A percentile compares a stretch with the other conserved stretches of the same genome.
Conservation (phyloP, 1,140 invertebrate genomes). For the Drosophila watanabei region DNA sequence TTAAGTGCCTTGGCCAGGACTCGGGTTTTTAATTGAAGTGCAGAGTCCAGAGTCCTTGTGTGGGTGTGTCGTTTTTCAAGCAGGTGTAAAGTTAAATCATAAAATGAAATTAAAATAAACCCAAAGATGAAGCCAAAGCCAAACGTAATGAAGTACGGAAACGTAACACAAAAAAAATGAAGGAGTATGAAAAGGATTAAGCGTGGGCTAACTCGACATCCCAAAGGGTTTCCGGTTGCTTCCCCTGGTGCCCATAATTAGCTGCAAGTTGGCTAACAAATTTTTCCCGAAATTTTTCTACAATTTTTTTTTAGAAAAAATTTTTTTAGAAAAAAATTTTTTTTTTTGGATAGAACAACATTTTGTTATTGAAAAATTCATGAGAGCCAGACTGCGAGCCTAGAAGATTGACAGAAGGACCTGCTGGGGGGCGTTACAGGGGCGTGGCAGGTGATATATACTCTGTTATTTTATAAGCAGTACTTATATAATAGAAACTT, state of each 20-base stretch:
- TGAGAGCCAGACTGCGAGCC: constrained; percentile 26
- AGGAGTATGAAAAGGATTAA: constrained; percentile 67
- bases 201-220: constrained; percentile 42
- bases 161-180: constrained; percentile 15
- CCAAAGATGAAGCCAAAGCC: constrained; percentile 47
- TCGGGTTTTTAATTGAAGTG: constrained; percentile 83
- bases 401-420: constrained; percentile 32
- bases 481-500: neutral
- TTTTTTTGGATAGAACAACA: constrained; percentile 29
- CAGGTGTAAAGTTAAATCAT: constrained; percentile 86
- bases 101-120: constrained; percentile 85
- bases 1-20: constrained; percentile 74
- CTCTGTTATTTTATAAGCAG: neutral
- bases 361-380: constrained; percentile 75
- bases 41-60: constrained; percentile 52
- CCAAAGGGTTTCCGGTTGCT: constrained; percentile 45
- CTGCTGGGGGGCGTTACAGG: neutral
- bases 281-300: constrained; percentile 48
- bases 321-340: constrained; percentile 3
- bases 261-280: constrained; percentile 55
- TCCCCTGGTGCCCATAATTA: constrained; percentile 70
- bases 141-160: constrained; percentile 78
- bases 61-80: constrained; percentile 49
- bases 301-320: constrained; percentile 43
- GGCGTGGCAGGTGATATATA: constrained; percentile 3